Conservation (phyloP, 2,797 vertebrate genomes). For the Manis javanica region DNA sequence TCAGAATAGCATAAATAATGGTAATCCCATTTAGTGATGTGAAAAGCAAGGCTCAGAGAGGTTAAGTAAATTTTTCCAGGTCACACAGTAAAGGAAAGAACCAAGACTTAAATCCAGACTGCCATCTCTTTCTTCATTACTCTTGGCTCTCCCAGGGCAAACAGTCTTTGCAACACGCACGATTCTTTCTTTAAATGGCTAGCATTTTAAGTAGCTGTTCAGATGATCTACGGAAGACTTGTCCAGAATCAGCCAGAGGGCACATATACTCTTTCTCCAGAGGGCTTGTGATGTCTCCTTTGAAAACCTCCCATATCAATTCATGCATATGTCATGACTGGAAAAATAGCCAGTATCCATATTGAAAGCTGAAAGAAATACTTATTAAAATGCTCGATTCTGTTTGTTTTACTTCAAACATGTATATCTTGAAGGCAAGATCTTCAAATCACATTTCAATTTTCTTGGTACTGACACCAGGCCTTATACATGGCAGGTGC, state of each 20-base stretch:
- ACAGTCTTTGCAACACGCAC: not conserved
- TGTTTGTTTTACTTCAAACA: not conserved
- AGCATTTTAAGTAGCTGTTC: not conserved
- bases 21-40: not conserved
- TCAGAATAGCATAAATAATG: not conserved
- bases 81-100: not conserved
- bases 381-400: not conserved
- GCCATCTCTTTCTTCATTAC: not conserved
- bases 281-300: no score
- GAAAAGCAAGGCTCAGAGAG: slow-evolving; percentile 2
- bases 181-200: not conserved
- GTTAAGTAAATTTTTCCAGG: not conserved
- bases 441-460: not conserved
- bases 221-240: not conserved
- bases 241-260: not conserved
- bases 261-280: not conserved
- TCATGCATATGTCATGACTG: not conserved
- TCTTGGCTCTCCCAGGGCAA: not conserved
- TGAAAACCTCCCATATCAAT: not conserved
- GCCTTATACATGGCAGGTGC: not conserved
- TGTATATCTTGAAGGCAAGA: not conserved
- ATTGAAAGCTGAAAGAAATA: not conserved
- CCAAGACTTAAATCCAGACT: not conserved
- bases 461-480: not conserved
- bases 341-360: not conserved